phyloP scores from a whole-genome alignment of 2,113 vertebrate genomes.

The Pao palembangensis region DNA sequence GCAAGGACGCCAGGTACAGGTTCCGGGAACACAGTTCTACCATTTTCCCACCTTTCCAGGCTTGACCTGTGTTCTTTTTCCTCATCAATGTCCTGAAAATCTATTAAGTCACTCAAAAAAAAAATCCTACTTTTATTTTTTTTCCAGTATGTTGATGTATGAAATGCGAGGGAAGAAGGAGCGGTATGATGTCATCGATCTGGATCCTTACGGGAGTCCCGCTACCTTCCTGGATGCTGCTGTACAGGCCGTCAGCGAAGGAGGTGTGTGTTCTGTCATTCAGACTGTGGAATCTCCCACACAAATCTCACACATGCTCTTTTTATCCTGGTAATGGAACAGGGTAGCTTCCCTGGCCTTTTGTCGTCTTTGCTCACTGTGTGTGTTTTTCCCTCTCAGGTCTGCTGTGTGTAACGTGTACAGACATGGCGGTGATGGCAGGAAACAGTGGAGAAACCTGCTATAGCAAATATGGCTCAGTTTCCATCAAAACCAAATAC shows the following conservation, averaged over 20 bases:
- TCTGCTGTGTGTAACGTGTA: conserved; percentile 88
- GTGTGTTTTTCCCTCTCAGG: conserved; percentile 61
- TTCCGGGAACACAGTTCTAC: background rate
- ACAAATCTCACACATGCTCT: no score
- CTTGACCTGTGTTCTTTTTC: background rate
- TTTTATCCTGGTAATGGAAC: background rate
- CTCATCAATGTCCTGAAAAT: background rate
- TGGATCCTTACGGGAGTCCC: conserved; percentile 91
- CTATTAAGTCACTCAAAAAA: background rate
- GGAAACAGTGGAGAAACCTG: conserved; percentile 89
- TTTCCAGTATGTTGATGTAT: conserved; percentile 81
- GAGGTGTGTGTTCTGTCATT: conserved; percentile 73
- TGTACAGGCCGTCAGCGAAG: conserved; percentile 85
- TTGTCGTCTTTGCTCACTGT: background rate
- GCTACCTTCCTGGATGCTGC: conserved; percentile 85
- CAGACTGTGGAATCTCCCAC: no score
- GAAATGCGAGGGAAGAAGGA: conserved; percentile 75
- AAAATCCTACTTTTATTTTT: no score
- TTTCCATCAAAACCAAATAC: conserved; percentile 88
- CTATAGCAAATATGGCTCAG: conserved; percentile 90
- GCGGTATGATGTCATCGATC: conserved; percentile 86
- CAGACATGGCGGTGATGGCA: conserved; percentile 91
- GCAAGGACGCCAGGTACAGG: conserved; percentile 84
- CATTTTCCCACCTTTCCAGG: conserved; percentile 2
- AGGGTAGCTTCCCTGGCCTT: background rate